Evolutionary conservation across 2,888 invertebrate species (phyloP).

Genomic region (Amphipyra tragopoginis): DNA sequence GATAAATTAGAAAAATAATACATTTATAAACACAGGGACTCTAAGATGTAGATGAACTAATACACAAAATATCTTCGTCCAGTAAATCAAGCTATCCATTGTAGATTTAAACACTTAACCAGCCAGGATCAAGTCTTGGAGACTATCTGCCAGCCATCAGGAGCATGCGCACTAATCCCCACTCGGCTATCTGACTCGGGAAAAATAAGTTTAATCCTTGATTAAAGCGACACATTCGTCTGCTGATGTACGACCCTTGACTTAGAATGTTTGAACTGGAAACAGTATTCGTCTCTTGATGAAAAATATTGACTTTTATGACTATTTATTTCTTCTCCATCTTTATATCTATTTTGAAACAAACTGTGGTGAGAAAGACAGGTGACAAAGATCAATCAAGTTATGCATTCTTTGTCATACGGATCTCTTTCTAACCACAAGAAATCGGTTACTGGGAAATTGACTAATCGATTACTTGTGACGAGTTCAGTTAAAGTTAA

Average conservation of each 20-base stretch:
- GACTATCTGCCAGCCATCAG: constrained; percentile 27
- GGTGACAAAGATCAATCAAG: no score
- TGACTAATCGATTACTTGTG: no score
- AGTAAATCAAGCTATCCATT: constrained; percentile 29
- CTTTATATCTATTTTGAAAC: no score
- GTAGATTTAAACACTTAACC: constrained; percentile 45
- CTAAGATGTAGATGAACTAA: not conserved
- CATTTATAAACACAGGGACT: no score
- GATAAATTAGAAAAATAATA: no score
- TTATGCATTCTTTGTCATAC: no score
- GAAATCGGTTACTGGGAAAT: no score
- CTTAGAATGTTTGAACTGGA: constrained; percentile 11
- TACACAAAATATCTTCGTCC: constrained; percentile 24
- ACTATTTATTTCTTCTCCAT: no score
- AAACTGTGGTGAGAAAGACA: no score
- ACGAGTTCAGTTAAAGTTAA: no score
- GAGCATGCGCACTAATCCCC: constrained; percentile 44
- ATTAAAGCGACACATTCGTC: constrained; percentile 49
- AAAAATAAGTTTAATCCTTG: constrained; percentile 57
- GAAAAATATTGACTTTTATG: not conserved
- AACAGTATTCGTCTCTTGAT: not conserved
- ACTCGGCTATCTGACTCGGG: constrained; percentile 41
- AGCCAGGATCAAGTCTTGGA: constrained; percentile 7
- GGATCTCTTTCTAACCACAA: no score
- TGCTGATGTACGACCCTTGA: constrained; percentile 23